Base-by-base conservation (phyloP, 1,140 invertebrate genomes). In the Lethocerus indicus region DNA sequence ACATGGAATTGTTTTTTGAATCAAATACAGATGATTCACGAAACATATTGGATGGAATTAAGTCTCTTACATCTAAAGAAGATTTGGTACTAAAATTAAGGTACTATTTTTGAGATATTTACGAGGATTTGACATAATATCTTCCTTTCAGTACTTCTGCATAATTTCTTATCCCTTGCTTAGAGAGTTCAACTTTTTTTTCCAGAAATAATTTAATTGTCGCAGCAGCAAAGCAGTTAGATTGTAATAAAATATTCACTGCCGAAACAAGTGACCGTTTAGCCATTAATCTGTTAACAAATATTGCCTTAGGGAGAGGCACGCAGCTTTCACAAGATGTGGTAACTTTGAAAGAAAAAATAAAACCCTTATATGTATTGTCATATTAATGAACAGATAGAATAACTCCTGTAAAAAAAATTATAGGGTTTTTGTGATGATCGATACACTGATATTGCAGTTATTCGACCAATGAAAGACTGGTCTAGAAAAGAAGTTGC, bases 221-320 rank as follows among this genome's bases (percentile, higher is more conserved):
- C 13, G 61, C 67, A 42, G 65, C 69, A 51, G 79, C 83, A 26
- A 67, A 68, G 54, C 56, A 68, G 52, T 60, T 79, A 23, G 60
- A 74, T 12, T 83, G 81, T 60, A 70, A 66, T 49, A 77, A 76
- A 66, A 64, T 87, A 46, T 81, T 88, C 64, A 64, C 76, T 25
- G 79, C 73, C 26, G 78, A 84, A 61, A 70, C 72, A 49, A 73
- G 74, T 20, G 71, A 72, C 12, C 71, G 74, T 59, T 66, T 87
- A 37, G 78, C 83, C 7, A 65, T 75, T 3, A 68, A 71, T 47
- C 70, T 86, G 27, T 59, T 89, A 13, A 71, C 72, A 23, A 76
- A 81, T 61, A 67, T 88, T 25, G 72, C 78, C 16, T 62, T 82
- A 42, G 85, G 86, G 28, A 67, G 81, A 63, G 84, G 84, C 26